Evolutionary conservation across 2,113 vertebrate species (phyloP), one percentile per base, ranked within the genome.

Genomic region (Emydocephalus ijimae): DNA sequence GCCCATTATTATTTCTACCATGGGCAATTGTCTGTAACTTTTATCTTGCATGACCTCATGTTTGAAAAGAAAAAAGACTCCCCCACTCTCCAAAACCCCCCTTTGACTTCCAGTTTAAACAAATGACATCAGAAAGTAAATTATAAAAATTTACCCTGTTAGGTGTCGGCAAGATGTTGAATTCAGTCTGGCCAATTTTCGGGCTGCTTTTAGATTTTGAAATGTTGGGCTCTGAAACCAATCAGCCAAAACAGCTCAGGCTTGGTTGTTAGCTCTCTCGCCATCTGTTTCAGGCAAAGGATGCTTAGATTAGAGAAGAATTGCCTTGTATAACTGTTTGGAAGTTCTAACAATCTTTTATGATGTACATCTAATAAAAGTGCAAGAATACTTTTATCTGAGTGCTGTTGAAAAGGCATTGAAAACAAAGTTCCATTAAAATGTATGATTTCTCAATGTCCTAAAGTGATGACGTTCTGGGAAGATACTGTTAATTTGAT

Each of bases 1-100:
- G 95, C 92, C 95, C 95, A 91, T 95, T 94, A 59, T 23, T 59
- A 48, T 50, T 61, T 45, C 74, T 85, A 57, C 34, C 39, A 5
- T 54, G 57, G n/a, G 56, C 61, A n/a, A 43, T 50, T 86, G 43
- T 61, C 45, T 91, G 34, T 74, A 43, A 56, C 69, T 56, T 74
- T 85, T 45, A 85, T 54, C 29, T 89, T 81, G 74, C 55, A 55
- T 92, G 64, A 81, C 26, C 52, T 85, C 14, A 24, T 69, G 74
- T 89, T 61, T 87, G 24, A 52, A 26, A 74, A 34, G 10, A 12
- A 90, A 12, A 59, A 18, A 89, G 34, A 8, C 39, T 26, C 14
- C 11, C 88, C 8, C 54, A 4, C 55, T 21, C n/a, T 29, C 26
- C 23, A 21, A 55, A 69, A 0, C 0, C 11, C 50, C 50, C 21